These are phyloP conservation scores for Onychomys arenicola DNA, from an alignment of 2,797 vertebrate genomes.

Conservation along the genomic window DNA sequence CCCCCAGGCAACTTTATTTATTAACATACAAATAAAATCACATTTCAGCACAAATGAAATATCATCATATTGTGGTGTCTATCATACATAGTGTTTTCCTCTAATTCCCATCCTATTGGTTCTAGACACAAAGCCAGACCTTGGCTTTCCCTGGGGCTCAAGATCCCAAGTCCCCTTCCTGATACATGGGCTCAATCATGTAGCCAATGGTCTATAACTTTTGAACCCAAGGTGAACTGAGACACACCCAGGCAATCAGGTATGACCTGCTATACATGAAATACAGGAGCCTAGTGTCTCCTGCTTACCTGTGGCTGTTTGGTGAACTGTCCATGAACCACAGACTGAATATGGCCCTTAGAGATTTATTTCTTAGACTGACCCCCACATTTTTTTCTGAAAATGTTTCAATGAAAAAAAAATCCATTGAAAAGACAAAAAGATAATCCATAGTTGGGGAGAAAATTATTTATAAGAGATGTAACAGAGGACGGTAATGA, in stretches of 20 bases:
- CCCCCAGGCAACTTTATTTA: no score
- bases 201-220: background rate
- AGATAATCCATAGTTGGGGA: background rate
- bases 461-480: constrained; percentile 33
- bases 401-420: constrained; percentile 17
- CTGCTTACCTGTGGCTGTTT: background rate
- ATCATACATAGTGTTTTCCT: background rate
- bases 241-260: background rate
- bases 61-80: no score
- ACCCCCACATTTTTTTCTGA: constrained; percentile 33
- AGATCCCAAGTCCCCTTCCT: background rate
- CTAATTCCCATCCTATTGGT: background rate
- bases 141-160: background rate
- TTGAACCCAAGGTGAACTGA: background rate
- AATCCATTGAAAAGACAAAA: constrained; percentile 12
- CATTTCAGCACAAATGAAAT: no score
- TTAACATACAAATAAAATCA: no score
- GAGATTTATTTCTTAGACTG: background rate
- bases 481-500: background rate
- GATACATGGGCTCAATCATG: background rate
- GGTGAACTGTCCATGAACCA: background rate
- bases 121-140: background rate
- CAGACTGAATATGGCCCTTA: background rate
- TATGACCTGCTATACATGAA: background rate
- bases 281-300: background rate